Base-by-base conservation (phyloP, 2,888 invertebrate species). In the Nomada ferruginata region DNA sequence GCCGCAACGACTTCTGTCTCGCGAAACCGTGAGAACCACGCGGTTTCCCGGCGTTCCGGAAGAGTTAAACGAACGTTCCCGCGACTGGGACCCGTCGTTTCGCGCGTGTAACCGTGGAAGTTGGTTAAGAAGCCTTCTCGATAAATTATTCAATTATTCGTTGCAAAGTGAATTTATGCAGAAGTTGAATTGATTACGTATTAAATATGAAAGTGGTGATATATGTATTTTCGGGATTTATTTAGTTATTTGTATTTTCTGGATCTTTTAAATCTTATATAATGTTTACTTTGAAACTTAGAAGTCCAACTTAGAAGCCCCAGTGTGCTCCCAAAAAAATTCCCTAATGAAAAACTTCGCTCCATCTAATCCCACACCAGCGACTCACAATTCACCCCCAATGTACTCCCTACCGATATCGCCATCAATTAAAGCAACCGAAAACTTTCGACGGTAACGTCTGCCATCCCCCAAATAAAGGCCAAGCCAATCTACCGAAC, bases 1-100 rank as follows among this genome's bases (percentile, higher is more conserved):
- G 53, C 42, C 36, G 26, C 29, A 57, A 57, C 57, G 26, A 82
- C 82, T 83, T 82, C 82, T 82, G 70, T 2, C 73, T 52, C 73
- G 68, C 65, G 53, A 53, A 53, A 63, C 47, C 79, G 84, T 84
- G 79, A 79, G 79, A 79, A 63, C 26, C 65, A 18, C 50, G 55
- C 44, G 26, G 72, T 66, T 65, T 68, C 66, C 63, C 4, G 53
- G 44, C 15, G 60, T 65, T 75, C 82, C 75, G 74, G 59, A 78
- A 79, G 70, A 79, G 79, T 77, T 70, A 64, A 36, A 77, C 50
- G 64, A 66, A 55, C 53, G 55, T 23, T 52, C 53, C 15, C 44
- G 66, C 20, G 29, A 42, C 55, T 23, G 57, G n/a, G 20, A 52
- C 26, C 60, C 50, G 44, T 66, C 47, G 44, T 59, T 47, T 20